phyloP scores from a whole-genome alignment of 1,140 invertebrate species.

The Diachasma alloeum region DNA sequence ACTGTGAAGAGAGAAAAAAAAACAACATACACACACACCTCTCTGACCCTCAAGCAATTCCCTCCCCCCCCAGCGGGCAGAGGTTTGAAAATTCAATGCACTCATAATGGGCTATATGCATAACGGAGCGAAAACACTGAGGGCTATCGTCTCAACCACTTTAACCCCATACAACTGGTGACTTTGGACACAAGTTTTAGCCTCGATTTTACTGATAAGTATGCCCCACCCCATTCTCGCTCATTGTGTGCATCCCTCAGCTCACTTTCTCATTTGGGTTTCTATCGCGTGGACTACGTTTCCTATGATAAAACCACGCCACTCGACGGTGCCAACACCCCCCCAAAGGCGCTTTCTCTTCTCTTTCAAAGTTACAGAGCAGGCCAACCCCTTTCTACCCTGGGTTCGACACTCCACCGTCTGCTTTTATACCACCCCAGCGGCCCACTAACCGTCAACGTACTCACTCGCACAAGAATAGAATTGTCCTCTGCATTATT shows the following conservation, averaged over 20 bases:
- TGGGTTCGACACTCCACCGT: neutral
- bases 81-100: conserved; percentile 26
- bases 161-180: neutral
- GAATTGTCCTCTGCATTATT: conserved; percentile 32
- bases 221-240: neutral
- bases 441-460: conserved; percentile 25
- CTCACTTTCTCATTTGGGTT: neutral
- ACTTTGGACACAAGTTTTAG: conserved; percentile 12
- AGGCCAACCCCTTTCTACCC: conserved; percentile 12
- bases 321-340: neutral
- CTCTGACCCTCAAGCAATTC: neutral
- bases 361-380: neutral
- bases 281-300: neutral
- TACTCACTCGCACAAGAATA: conserved; percentile 15
- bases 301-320: conserved; percentile 4
- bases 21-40: neutral
- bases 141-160: conserved; percentile 22
- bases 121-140: neutral
- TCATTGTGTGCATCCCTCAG: conserved; percentile 20
- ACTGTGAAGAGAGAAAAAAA: neutral
- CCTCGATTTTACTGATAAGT: conserved; percentile 22
- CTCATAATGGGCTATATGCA: neutral
- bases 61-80: neutral
- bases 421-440: conserved; percentile 11
- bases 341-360: neutral